Evolutionary conservation across 2,888 invertebrate genomes (phyloP), one percentile per base, ranked within the genome.

Genomic region (Drosophila prolongata): DNA sequence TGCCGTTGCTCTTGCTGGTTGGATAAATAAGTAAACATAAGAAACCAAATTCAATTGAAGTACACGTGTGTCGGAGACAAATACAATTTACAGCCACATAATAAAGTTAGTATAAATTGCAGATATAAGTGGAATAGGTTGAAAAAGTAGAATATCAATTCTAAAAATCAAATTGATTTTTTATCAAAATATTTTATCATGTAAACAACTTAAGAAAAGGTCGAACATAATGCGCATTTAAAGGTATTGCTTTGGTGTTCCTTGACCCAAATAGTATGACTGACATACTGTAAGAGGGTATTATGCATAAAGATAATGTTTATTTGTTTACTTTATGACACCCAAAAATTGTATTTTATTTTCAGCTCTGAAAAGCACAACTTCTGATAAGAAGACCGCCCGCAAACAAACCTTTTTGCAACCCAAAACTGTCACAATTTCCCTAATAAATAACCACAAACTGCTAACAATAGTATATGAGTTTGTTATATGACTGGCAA

Each of bases 11-110:
- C 61, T 38, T 42, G 40, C 52, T 40, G 40, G 42, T 27, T 46
- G 57, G 56, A 66, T 56, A 69, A 56, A 66, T 27, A 68, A 38
- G 69, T 69, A 66, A 66, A 56, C 66, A 66, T 10, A 46, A 56
- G 34, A 56, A 56, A 38, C 24, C 44, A 69, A 68, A 66, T 66
- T 66, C 69, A 46, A 69, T 56, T 69, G 44, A n/a, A 35, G 34
- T 34, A 16, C 55, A 47, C 55, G 46, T 66, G 67, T 46, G 43
- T 11, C 14, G 24, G n/a, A 40, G 65, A 16, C 56, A 68, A 54
- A 54, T 30, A 44, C 44, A 67, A 44, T 53, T 44, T 38, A 30
- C 30, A 14, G 9, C 27, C 44, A 44, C 38, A 24, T 1, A 64
- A 43, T 30, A 11, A 14, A 14, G 14, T 13, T 27, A 11, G 13